phyloP scores from a whole-genome alignment of 2,888 invertebrate species.

The Drosophila birchii region DNA sequence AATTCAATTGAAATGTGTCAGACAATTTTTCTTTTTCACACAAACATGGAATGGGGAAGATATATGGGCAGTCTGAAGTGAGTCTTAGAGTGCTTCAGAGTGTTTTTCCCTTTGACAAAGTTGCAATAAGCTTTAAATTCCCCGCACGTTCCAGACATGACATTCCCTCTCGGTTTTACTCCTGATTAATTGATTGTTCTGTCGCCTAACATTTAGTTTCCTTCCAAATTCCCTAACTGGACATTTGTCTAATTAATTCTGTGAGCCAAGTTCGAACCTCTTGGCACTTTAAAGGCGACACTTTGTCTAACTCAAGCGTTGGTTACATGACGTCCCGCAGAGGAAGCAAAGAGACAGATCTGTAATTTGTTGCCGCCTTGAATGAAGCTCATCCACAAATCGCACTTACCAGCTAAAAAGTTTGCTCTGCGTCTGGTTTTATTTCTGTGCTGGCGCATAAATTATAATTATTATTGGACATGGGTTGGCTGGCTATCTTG shows the following conservation, averaged over 20 bases:
- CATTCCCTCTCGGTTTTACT: background rate
- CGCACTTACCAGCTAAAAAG: conserved; percentile 22
- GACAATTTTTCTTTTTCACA: conserved; percentile 55
- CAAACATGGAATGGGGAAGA: conserved; percentile 12
- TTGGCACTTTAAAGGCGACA: conserved; percentile 53
- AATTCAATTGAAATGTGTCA: conserved; percentile 76
- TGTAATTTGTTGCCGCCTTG: conserved; percentile 43
- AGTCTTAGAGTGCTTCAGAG: background rate
- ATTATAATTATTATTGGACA: conserved; percentile 63
- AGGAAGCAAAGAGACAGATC: conserved; percentile 36
- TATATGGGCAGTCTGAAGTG: conserved; percentile 14
- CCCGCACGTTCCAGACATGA: conserved; percentile 12
- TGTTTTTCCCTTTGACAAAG: conserved; percentile 16
- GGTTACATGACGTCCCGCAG: conserved; percentile 13
- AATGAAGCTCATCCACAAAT: conserved; percentile 51
- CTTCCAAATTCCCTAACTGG: background rate
- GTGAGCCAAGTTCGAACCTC: background rate
- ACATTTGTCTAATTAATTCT: conserved; percentile 20
- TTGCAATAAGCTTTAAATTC: conserved; percentile 22
- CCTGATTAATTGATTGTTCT: conserved; percentile 23
- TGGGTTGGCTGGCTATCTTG: conserved; percentile 11
- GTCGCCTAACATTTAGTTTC: conserved; percentile 2
- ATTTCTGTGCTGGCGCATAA: conserved; percentile 71
- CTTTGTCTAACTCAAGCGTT: conserved; percentile 48
- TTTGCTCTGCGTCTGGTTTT: conserved; percentile 13